phyloP scores from a whole-genome alignment of 2,797 vertebrate species.

The Characodon lateralis region DNA sequence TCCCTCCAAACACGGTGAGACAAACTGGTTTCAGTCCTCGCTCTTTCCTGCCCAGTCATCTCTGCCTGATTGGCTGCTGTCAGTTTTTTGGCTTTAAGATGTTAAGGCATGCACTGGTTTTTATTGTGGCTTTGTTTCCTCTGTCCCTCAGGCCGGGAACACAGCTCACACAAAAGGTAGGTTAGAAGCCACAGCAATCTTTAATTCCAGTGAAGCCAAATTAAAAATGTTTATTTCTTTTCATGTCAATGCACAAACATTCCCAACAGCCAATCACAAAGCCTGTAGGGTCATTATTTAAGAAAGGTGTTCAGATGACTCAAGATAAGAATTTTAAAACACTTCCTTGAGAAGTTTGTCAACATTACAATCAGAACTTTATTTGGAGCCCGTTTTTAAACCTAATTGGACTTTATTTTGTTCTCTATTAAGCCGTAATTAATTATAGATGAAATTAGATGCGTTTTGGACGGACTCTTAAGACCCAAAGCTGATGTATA shows the following conservation, averaged over 20 bases:
- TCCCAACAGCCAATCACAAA: constrained; percentile 14
- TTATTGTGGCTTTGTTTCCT: constrained; percentile 58
- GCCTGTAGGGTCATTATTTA: background rate
- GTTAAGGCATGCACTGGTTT: constrained; percentile 48
- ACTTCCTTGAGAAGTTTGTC: background rate
- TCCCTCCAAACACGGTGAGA: constrained; percentile 84
- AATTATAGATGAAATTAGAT: background rate
- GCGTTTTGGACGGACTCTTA: too few species aligned
- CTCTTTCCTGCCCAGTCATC: constrained; percentile 12
- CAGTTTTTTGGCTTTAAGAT: constrained; percentile 35
- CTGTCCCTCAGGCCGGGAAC: constrained; percentile 86
- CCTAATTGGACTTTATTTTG: too few species aligned
- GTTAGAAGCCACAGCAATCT: constrained; percentile 56
- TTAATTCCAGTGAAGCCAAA: constrained; percentile 16
- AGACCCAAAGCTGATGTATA: background rate
- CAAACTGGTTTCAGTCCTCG: background rate
- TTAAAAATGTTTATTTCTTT: constrained; percentile 18
- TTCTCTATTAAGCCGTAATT: background rate
- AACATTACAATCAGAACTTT: background rate
- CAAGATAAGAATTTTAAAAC: background rate
- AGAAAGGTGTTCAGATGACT: background rate
- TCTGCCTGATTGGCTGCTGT: constrained; percentile 19
- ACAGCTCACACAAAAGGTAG: constrained; percentile 87
- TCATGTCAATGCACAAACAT: constrained; percentile 13
- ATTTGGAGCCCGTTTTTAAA: background rate